Conservation (phyloP, 2,113 vertebrate species). For the Anarrhichthys ocellatus region DNA sequence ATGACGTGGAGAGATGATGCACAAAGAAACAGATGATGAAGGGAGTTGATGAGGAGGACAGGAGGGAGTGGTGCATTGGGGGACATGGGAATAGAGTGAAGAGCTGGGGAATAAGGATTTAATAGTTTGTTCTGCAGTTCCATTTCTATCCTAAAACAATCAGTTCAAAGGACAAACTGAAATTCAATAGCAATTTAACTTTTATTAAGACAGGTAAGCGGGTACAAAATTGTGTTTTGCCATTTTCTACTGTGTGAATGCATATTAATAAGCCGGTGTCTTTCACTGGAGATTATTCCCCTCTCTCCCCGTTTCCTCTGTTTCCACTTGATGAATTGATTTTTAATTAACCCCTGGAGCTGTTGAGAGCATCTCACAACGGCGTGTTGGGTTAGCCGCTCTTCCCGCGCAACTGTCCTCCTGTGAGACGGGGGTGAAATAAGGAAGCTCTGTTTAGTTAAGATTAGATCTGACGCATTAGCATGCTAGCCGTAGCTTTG, state of each 20-base stretch:
- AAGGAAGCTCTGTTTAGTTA: conserved; percentile 66
- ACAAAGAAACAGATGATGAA: conserved; percentile 20
- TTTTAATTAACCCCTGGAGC: conserved; percentile 78
- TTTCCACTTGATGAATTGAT: conserved; percentile 76
- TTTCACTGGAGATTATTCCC: conserved; percentile 54
- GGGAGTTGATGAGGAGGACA: neutral
- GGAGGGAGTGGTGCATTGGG: neutral
- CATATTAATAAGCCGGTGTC: conserved; percentile 52
- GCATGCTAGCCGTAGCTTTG: conserved; percentile 64
- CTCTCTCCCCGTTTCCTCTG: conserved; percentile 53
- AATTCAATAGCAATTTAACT: conserved; percentile 60
- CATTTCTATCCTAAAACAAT: conserved; percentile 38
- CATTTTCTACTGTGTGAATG: conserved; percentile 48
- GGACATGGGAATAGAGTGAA: conserved; percentile 22
- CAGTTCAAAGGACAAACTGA: conserved; percentile 51
- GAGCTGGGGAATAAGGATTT: conserved; percentile 12
- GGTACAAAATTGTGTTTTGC: conserved; percentile 47
- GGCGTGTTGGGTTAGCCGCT: conserved; percentile 38
- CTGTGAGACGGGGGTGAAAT: conserved; percentile 55
- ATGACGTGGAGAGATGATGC: conserved; percentile 18
- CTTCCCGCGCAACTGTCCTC: conserved; percentile 54
- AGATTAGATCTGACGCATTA: conserved; percentile 75
- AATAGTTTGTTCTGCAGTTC: conserved; percentile 37
- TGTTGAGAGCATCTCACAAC: conserved; percentile 54
- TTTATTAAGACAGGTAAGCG: conserved; percentile 48